Percentiles rank a stretch among this genome's conserved stretches.
Evolutionary conservation across 2,888 invertebrate species (phyloP).

Genomic region (Trissonchulus latispiculum): DNA sequence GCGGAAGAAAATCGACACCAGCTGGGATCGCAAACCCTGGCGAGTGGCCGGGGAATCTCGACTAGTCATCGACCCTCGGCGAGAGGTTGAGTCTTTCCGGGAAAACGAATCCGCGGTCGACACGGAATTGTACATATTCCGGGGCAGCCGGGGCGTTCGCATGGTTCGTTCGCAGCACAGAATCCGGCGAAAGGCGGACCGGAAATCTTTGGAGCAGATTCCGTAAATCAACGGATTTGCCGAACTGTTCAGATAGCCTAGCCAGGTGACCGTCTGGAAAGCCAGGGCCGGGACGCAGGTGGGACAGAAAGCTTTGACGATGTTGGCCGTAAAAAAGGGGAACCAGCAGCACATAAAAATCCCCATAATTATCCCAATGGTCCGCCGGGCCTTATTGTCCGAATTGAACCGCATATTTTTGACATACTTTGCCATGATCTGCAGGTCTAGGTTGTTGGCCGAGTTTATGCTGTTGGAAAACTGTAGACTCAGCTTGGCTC

Average conservation of each 20-base stretch:
- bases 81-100: background rate
- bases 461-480: background rate
- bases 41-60: background rate
- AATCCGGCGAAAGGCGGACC: conserved; percentile 76
- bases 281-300: conserved; percentile 79
- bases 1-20: background rate
- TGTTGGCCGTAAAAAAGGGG: conserved; percentile 96
- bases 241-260: conserved; percentile 77
- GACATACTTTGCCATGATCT: background rate
- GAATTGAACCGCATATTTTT: background rate
- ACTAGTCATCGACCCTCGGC: background rate
- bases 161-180: conserved; percentile 52
- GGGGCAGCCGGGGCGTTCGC: background rate
- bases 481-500: background rate
- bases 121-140: background rate
- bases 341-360: conserved; percentile 94
- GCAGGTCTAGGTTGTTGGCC: background rate
- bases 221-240: conserved; percentile 52
- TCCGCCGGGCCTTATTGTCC: background rate
- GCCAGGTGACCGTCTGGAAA: conserved; percentile 80
- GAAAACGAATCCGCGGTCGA: background rate
- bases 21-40: background rate
- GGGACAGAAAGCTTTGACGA: conserved; percentile 78
- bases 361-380: conserved; percentile 62
- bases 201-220: conserved; percentile 95